Conservation (phyloP, 92 coral and sea anemone species). For the Heliopora coerulea region DNA sequence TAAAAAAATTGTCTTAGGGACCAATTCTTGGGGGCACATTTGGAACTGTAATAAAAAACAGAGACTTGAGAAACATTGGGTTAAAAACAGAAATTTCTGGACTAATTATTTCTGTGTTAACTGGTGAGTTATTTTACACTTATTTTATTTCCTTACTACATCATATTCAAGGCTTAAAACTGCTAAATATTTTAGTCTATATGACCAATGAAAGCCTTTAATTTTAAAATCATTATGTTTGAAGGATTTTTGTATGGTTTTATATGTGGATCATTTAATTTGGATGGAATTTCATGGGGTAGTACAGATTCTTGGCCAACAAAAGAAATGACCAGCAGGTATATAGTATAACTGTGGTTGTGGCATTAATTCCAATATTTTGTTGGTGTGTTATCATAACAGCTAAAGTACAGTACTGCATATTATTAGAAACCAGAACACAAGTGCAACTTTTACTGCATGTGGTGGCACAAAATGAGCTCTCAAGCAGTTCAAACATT, state of each 20-base stretch:
- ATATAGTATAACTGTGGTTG: no score
- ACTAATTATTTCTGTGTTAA: conserved; percentile 12
- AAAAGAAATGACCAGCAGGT: conserved; percentile 43
- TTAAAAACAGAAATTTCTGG: conserved; percentile 37
- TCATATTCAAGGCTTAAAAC: not conserved
- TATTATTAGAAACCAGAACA: no score
- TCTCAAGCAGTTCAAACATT: no score
- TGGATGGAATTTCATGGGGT: conserved; percentile 20
- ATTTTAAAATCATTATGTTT: not conserved
- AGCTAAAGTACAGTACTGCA: no score
- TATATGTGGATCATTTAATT: conserved; percentile 21
- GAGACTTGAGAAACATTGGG: conserved; percentile 14
- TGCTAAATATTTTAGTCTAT: no score
- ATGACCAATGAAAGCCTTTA: no score
- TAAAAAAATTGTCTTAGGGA: not conserved
- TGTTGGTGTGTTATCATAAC: no score
- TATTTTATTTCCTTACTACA: not conserved
- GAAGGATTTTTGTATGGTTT: conserved; percentile 34
- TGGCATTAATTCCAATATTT: no score
- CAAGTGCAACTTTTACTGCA: no score
- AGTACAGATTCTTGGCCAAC: conserved; percentile 29
- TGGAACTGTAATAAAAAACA: conserved; percentile 24
- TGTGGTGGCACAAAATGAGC: no score
- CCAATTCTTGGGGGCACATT: conserved; percentile 38
- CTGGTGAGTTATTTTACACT: not conserved